Percentiles rank a stretch among this genome's conserved stretches.
These are phyloP conservation scores for Pectinophora gossypiella DNA, from an alignment of 1,140 invertebrate species.

Conservation along the genomic window DNA sequence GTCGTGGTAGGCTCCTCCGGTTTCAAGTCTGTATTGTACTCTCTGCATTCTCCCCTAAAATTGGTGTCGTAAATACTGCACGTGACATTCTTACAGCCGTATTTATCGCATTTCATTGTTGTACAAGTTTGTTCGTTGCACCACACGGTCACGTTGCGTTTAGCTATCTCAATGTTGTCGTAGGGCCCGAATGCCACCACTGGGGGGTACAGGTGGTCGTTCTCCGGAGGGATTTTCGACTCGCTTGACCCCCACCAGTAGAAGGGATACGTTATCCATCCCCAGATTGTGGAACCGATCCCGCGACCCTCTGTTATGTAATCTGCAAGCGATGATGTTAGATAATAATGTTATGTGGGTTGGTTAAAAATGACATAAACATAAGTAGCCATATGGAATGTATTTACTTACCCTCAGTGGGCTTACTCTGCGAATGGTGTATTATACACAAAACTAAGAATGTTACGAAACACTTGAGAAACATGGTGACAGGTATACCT, in stretches of 20 bases:
- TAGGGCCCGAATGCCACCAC: conserved; percentile 18
- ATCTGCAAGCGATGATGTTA: conserved; percentile 45
- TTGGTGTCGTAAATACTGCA: conserved; percentile 72
- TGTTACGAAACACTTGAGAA: conserved; percentile 28
- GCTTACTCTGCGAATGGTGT: conserved; percentile 35
- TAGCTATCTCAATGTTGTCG: conserved; percentile 42
- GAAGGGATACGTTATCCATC: conserved; percentile 69
- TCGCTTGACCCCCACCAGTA: conserved; percentile 52
- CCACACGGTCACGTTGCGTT: conserved; percentile 55
- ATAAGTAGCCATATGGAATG: background rate
- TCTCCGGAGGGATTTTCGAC: conserved; percentile 23
- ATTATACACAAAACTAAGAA: conserved; percentile 39
- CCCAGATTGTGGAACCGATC: conserved; percentile 62
- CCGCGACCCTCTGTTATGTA: conserved; percentile 47
- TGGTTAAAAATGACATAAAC: background rate
- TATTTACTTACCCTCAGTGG: conserved; percentile 9
- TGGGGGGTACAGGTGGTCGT: conserved; percentile 23
- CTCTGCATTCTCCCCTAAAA: conserved; percentile 62
- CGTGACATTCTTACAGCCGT: conserved; percentile 52
- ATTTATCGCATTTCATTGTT: conserved; percentile 55
- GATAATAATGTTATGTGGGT: background rate
- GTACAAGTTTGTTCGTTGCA: conserved; percentile 70
- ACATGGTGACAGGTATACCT: conserved; percentile 37
- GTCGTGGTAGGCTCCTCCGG: conserved; percentile 27
- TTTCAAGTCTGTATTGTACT: conserved; percentile 44